These are phyloP conservation scores for Lycocorax pyrrhopterus DNA, from an alignment of 2,113 vertebrate genomes.

Conservation along the genomic window DNA sequence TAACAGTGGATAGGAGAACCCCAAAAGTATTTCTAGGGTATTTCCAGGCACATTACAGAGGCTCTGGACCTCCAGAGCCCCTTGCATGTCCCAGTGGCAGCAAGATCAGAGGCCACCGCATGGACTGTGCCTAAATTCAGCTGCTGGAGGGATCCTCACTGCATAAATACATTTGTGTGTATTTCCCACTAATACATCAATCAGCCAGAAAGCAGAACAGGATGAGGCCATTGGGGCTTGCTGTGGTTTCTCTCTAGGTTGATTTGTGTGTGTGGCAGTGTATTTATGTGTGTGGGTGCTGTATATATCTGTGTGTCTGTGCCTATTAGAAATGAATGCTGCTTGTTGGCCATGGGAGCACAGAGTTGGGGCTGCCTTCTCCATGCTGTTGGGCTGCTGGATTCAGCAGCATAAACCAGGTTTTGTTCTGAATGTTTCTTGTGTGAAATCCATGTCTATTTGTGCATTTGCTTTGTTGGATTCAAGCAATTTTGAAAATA, in stretches of 20 bases:
- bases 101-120: not conserved
- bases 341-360: not conserved
- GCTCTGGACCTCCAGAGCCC: not conserved
- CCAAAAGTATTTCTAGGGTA: not conserved
- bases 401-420: not conserved
- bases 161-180: no score
- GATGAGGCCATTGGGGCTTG: not conserved
- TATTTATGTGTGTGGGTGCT: not conserved
- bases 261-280: not conserved
- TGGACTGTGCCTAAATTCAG: not conserved
- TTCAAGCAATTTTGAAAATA: not conserved
- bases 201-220: not conserved
- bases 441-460: not conserved
- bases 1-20: not conserved
- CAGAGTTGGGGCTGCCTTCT: not conserved
- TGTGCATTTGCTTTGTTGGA: not conserved
- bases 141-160: not conserved
- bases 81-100: rapidly evolving
- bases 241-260: not conserved
- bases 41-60: not conserved
- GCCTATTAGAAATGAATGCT: not conserved
- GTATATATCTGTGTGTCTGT: rapidly evolving
- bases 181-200: not conserved
- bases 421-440: not conserved
- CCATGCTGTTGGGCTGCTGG: not conserved